Evolutionary conservation across 1,140 invertebrate species (phyloP).

Genomic region (Lasioglossum baleicum): DNA sequence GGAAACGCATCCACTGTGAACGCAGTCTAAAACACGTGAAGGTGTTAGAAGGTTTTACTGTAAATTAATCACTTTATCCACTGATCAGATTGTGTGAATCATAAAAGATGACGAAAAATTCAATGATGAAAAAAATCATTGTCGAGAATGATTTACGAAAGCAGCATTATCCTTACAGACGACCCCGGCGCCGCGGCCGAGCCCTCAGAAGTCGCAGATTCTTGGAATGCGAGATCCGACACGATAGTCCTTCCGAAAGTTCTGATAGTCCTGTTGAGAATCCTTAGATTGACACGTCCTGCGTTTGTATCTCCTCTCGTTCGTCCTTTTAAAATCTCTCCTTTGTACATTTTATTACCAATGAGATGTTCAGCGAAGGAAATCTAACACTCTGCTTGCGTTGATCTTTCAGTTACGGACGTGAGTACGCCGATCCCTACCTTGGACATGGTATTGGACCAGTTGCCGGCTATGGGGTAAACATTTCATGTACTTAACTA

Average conservation of each 20-base stretch:
- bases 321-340: too few relatives aligned
- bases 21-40: too few relatives aligned
- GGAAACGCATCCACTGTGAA: too few relatives aligned
- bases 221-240: slow-evolving; percentile 47
- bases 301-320: slow-evolving; percentile 52
- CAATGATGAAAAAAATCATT: too few relatives aligned
- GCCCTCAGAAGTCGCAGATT: slow-evolving; percentile 72
- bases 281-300: slow-evolving; percentile 28
- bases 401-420: slow-evolving; percentile 86
- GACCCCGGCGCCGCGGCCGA: slow-evolving; percentile 64
- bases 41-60: too few relatives aligned
- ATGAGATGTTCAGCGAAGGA: background rate
- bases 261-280: slow-evolving; percentile 38
- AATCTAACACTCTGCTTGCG: background rate
- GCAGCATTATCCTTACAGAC: slow-evolving; percentile 66
- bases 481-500: background rate
- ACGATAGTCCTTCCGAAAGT: slow-evolving; percentile 41
- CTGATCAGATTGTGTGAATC: too few relatives aligned
- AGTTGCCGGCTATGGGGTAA: slow-evolving; percentile 97
- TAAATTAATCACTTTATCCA: too few relatives aligned
- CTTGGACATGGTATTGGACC: slow-evolving; percentile 97
- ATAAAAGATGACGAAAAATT: too few relatives aligned
- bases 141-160: background rate
- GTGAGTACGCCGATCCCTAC: slow-evolving; percentile 96
- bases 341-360: background rate